These are phyloP conservation scores for Calidris pugnax DNA, from an alignment of 2,113 vertebrate genomes.

Conservation along the genomic window DNA sequence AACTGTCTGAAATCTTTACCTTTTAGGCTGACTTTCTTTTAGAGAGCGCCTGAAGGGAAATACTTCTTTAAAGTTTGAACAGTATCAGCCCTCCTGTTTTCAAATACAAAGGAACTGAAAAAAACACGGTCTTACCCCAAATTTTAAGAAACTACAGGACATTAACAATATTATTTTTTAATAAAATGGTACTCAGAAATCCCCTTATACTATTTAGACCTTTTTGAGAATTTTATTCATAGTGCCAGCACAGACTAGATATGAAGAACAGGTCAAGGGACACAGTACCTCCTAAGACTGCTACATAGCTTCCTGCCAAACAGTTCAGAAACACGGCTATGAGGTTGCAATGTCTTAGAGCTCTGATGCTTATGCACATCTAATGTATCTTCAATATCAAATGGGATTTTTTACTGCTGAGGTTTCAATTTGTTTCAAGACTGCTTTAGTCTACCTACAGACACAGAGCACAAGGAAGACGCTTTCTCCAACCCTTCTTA, in stretches of 20 bases:
- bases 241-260: not conserved
- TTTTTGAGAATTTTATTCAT: not conserved
- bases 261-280: not conserved
- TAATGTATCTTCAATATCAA: not conserved
- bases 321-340: not conserved
- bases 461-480: not conserved
- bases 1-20: not conserved
- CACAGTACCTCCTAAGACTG: not conserved
- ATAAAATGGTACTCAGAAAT: not conserved
- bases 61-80: not conserved
- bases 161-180: not conserved
- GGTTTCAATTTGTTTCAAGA: not conserved
- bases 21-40: not conserved
- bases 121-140: not conserved
- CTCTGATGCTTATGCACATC: not conserved
- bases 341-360: not conserved
- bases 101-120: not conserved
- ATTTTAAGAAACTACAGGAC: not conserved
- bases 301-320: not conserved
- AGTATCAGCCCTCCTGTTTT: not conserved
- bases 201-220: not conserved
- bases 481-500: not conserved
- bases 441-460: not conserved
- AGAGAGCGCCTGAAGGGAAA: not conserved
- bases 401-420: not conserved